These are phyloP conservation scores for Galleria mellonella DNA, from an alignment of 1,140 invertebrate species.

Conservation along the genomic window DNA sequence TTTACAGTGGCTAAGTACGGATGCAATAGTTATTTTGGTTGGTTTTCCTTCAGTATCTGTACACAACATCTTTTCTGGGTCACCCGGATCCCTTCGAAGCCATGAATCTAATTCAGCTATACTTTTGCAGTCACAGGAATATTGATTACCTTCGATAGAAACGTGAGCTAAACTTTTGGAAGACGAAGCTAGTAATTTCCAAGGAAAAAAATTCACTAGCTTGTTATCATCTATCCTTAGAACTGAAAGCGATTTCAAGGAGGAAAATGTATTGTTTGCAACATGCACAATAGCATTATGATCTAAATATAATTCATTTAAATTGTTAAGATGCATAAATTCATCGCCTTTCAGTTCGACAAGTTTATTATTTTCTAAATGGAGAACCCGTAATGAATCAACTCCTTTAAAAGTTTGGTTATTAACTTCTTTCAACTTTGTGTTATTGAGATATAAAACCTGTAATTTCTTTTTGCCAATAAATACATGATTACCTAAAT, in stretches of 20 bases:
- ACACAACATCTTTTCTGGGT: conserved; percentile 78
- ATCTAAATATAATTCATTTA: conserved; percentile 89
- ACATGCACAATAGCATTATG: conserved; percentile 84
- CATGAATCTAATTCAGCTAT: conserved; percentile 79
- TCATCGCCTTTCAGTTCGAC: conserved; percentile 84
- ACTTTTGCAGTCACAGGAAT: conserved; percentile 83
- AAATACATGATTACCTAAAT: conserved; percentile 88
- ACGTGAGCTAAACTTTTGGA: conserved; percentile 76
- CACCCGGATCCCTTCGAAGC: conserved; percentile 77
- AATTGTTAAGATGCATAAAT: conserved; percentile 81
- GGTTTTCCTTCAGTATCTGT: conserved; percentile 65
- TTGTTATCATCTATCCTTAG: conserved; percentile 87
- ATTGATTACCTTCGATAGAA: conserved; percentile 81
- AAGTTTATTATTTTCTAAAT: conserved; percentile 88
- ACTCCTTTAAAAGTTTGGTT: conserved; percentile 91
- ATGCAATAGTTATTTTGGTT: conserved; percentile 75
- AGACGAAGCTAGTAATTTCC: conserved; percentile 76
- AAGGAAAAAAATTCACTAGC: conserved; percentile 84
- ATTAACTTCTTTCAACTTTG: conserved; percentile 84
- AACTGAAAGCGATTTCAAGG: conserved; percentile 83
- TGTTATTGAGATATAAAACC: conserved; percentile 88
- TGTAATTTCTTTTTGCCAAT: conserved; percentile 91
- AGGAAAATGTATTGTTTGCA: conserved; percentile 84
- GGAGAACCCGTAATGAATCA: conserved; percentile 83
- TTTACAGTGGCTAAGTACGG: conserved; percentile 77